These are phyloP conservation scores for Rhincodon typus DNA, from an alignment of 2,797 vertebrate genomes.

Conservation along the genomic window DNA sequence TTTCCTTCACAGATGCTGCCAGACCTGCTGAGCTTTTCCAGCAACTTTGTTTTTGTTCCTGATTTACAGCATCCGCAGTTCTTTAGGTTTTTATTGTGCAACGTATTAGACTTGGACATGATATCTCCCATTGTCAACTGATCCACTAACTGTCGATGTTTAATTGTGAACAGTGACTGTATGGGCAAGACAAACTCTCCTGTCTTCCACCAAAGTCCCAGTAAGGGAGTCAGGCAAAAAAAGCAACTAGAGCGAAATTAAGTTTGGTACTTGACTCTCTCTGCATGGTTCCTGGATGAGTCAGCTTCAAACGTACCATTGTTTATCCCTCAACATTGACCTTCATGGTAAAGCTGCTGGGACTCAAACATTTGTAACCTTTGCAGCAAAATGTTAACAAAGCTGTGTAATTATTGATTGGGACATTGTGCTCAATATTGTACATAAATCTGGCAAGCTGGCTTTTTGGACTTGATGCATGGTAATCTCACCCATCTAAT, in stretches of 20 bases:
- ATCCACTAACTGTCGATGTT: neutral
- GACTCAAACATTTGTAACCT: neutral
- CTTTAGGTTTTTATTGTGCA: too few species aligned
- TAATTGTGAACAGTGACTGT: neutral
- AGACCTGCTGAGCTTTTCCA: too few species aligned
- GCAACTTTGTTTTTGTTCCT: too few species aligned
- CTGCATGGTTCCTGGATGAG: neutral
- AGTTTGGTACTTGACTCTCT: neutral
- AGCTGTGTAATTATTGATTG: neutral
- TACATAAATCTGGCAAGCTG: neutral
- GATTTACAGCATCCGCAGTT: too few species aligned
- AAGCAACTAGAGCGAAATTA: neutral
- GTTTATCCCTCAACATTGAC: neutral
- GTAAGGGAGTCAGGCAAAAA: neutral
- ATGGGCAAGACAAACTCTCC: neutral
- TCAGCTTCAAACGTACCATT: neutral
- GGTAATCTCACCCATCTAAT: slow-evolving; percentile 7
- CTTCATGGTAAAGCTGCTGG: neutral
- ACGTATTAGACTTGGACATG: too few species aligned
- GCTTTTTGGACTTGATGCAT: neutral
- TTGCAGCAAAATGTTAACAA: neutral
- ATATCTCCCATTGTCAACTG: neutral
- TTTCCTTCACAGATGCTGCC: too few species aligned
- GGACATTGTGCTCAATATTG: neutral
- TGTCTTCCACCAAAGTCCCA: neutral